These are phyloP conservation scores for Megaceryle maxima DNA, from an alignment of 2,113 vertebrate genomes.

Conservation along the genomic window DNA sequence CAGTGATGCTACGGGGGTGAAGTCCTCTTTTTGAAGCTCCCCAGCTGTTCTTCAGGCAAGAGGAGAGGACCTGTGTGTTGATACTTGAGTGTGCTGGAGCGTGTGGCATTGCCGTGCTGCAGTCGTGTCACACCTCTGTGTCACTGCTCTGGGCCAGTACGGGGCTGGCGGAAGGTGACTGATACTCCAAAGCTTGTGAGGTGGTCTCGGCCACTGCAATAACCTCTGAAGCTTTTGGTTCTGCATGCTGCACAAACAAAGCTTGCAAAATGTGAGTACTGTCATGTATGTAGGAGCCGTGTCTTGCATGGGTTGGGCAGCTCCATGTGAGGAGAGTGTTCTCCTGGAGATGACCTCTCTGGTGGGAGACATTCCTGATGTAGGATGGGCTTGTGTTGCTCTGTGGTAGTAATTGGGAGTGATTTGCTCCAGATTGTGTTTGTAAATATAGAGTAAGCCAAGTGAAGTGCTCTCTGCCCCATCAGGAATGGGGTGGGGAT, in stretches of 20 bases:
- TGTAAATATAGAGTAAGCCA: background rate
- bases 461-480: background rate
- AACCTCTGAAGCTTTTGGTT: background rate
- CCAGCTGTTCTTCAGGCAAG: background rate
- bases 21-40: background rate
- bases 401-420: background rate
- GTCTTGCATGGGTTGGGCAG: background rate
- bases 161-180: background rate
- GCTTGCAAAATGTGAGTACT: background rate
- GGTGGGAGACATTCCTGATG: constrained; percentile 1
- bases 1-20: background rate
- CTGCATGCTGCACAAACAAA: background rate
- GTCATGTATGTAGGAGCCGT: background rate
- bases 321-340: background rate
- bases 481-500: constrained; percentile 42
- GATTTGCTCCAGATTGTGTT: background rate
- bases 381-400: constrained; percentile 21
- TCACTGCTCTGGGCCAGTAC: fast-evolving
- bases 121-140: fast-evolving
- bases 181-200: background rate
- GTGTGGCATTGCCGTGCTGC: fast-evolving
- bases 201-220: background rate
- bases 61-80: background rate
- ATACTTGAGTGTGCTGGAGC: fast-evolving
- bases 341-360: background rate